Base-by-base conservation (phyloP, 2,797 vertebrate genomes). In the Bradypodion pumilum region DNA sequence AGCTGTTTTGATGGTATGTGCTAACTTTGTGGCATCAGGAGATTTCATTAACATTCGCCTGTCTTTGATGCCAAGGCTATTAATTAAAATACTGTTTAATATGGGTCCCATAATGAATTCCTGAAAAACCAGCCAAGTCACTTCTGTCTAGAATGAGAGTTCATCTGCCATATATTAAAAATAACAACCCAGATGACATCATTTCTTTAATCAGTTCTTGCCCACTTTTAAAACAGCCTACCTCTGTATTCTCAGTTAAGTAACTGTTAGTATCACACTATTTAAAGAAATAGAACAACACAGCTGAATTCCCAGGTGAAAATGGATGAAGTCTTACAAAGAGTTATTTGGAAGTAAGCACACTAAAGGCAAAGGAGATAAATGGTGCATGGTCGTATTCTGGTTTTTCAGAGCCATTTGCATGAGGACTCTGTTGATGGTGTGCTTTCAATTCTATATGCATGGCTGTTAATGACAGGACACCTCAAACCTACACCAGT, bases 1-100 rank as follows among this genome's bases (percentile, higher is more conserved):
- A 73, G 56, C 69, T 78, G 73, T 75, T 82, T 40, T 74, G 73
- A 75, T 82, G 83, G 63, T 79, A 65, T 35, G 46, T 84, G 83
- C 83, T 83, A 84, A 65, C 77, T 84, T 84, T 65, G 77, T 84
- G 77, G 83, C 76, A 84, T 73, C 76, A 84, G 60, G 69, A 79
- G 79, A 84, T 66, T 84, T 79, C 83, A 84, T 84, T 84, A 79
- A 74, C 60, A 74, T 74, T 46, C 25, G 84, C 69, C 44, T 56
- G 25, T 79, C 83, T 84, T 84, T 84, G 83, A 84, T 84, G 83
- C 83, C 76, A 84, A 79, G 59, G 77, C 83, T 73, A 79, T 65
- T 84, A 84, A 84, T 84, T 84, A 84, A 84, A 84, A 79, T 65
- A 79, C 56, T 79, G 82, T 79, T 74, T 84, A 84, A 84, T 68